Evolutionary conservation across 2,797 vertebrate genomes (phyloP), one percentile per base, ranked within the genome.

Genomic region (Phyllotis vaccarum): DNA sequence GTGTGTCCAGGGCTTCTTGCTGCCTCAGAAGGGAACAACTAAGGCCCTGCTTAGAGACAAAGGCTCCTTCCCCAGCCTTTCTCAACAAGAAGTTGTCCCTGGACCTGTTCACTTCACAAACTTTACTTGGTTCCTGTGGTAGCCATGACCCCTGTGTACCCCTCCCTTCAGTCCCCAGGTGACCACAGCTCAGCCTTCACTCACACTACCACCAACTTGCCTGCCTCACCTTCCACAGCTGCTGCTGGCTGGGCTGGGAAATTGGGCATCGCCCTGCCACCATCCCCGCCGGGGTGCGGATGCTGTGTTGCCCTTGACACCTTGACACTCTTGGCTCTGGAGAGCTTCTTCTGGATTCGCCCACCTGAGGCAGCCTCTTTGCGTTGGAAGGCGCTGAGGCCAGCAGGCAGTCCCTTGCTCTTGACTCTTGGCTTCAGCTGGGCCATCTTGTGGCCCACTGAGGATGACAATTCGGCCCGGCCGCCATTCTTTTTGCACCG

Each of bases 401-500:
- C 94, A 0, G 98, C 43, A 0, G 99, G 98, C 19, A 98, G 98
- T 43, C 98, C 98, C 98, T 99, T 99, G 97, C 98, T 98, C 86
- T 98, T 99, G 68, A 99, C 99, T 97, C 99, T 99, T 91, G 99
- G 99, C 98, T 99, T 99, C 97, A 99, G 98, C 98, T 99, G 99
- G 56, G 98, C 98, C 93, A 99, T 98, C 92, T 99, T 99, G 58
- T 92, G 96, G 89, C 99, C 99, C 97, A 99, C 98, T 43, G 98
- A 98, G 94, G 99, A 98, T 54, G 98, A 98, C 98, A 99, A 97
- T 90, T 98, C 82, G 34, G 98, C 98, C 95, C 98, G 98, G 0
- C 97, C 98, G 74, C 98, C 97, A 95, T 98, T 98, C 97, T 99
- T 99, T 98, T 98, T 99, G 97, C 99, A 98, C 85, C 98, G 98